Base-by-base conservation (phyloP, 2,888 invertebrate species). In the Himalopsyche tibetana region DNA sequence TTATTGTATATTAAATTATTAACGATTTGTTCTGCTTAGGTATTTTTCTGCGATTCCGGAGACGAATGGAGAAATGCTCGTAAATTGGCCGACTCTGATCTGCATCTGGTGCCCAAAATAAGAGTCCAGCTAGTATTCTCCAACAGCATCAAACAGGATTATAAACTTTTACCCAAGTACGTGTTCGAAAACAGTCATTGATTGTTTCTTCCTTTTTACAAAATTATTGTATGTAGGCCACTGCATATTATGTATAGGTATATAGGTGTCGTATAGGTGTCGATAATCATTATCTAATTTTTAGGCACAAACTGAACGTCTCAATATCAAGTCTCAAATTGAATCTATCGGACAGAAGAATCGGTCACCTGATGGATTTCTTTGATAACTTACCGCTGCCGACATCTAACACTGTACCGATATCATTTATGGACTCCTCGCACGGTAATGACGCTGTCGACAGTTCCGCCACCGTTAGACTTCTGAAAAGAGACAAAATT, bases 51-150 rank as follows among this genome's bases (percentile, higher is more conserved):
- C 90, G 93, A 92, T 89, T 92, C 93, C 94, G 94, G 94, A 12
- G 96, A 96, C 84, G 94, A 95, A 82, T 97, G 97, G 97, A 94
- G 96, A 82, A 95, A 95, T 89, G 94, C 94, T 0, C 94, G 96
- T 83, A 95, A 94, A 83, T 94, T 94, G 88, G 94, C 94, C 1
- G 96, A 97, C 90, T 96, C 97, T 0, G 95, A 96, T 56, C 93
- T 94, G 89, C 97, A 97, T 90, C 91, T 97, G 36, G 90, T 97
- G 82, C 96, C 97, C 0, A 95, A 95, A 90, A 93, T 95, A 81
- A 94, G 94, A 89, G 92, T 94, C 81, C 94, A 94, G 85, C 91
- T 95, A 0, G 95, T 95, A 11, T 95, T 96, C 90, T 96, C 96
- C n/a, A 96, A 95, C 90, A 96, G 96, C 90, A 95, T 96, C 87